Percentiles rank a stretch among this genome's conserved stretches.
Evolutionary conservation across 1,140 invertebrate genomes (phyloP).

Genomic region (Polyergus mexicanus): DNA sequence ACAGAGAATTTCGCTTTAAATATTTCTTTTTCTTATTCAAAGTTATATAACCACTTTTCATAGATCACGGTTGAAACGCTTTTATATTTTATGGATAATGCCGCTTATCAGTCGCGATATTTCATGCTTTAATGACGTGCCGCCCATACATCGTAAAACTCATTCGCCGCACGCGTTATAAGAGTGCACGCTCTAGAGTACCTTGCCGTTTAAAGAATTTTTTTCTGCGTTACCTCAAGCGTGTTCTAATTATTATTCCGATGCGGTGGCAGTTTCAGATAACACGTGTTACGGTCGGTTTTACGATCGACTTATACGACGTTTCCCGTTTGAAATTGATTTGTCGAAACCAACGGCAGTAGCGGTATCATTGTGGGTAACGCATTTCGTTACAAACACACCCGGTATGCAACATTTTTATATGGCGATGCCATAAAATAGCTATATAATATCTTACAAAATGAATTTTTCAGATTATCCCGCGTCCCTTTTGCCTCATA

Average conservation of each 20-base stretch:
- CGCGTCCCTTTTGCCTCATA: background rate
- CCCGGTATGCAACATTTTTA: conserved; percentile 21
- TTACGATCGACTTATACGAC: conserved; percentile 42
- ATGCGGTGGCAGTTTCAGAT: conserved; percentile 46
- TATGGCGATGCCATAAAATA: conserved; percentile 24
- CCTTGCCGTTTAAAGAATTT: conserved; percentile 9
- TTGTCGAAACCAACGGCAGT: background rate
- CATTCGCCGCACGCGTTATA: conserved; percentile 3
- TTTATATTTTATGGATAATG: background rate
- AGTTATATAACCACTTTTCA: background rate
- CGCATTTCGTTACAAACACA: conserved; percentile 12
- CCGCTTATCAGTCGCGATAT: conserved; percentile 28
- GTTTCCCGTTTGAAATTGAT: conserved; percentile 30
- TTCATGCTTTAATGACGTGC: conserved; percentile 31
- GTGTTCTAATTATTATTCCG: conserved; percentile 58
- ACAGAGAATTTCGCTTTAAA: too few relatives aligned
- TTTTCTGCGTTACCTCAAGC: conserved; percentile 33
- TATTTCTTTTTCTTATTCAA: background rate
- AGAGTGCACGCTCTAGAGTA: background rate
- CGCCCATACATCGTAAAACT: conserved; percentile 46
- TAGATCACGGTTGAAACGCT: background rate
- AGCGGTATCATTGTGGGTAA: background rate
- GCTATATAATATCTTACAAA: background rate
- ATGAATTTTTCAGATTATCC: conserved; percentile 6
- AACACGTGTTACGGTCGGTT: conserved; percentile 46